Base-by-base conservation (phyloP, 1,140 invertebrate species). In the Phocides pigmalion region DNA sequence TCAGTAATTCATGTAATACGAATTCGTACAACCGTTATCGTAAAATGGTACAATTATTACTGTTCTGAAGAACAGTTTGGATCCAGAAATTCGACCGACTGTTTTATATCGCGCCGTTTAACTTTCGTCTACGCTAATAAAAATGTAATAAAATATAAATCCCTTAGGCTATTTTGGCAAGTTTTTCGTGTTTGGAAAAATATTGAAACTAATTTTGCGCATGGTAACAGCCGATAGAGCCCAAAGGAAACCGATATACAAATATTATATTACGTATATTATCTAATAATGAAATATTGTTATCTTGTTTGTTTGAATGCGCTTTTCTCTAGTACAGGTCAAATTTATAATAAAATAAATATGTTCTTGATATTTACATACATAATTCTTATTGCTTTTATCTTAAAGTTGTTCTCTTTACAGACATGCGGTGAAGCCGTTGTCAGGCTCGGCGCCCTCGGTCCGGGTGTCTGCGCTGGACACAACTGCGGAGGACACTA, bases 401-500 rank as follows among this genome's bases (percentile, higher is more conserved):
- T n/a, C n/a, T n/a, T n/a, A n/a, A n/a, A n/a, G n/a, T n/a, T n/a
- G n/a, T n/a, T 42, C 14, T 42, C 41, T 9, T 65, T 69, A 1
- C 74, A 90, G 87, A 73, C 81, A 82, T 70, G 80, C 71, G 35
- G 72, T 87, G 62, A 92, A 91, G 59, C 89, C 89, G 3, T 70
- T 90, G 42, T 92, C 89, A 42, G 88, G 88, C 47, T 91, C 90
- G n/a, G 85, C 82, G 62, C 86, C 86, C 56, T 89, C 88, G 53
- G 87, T 89, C 17, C 79, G 85, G 8, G 71, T 64, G n/a, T 58
- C 79, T 4, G 72, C 77, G 49, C 61, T 70, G 22, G 68, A 51
- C 62, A 14, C 74, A 22, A 73, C 68, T 11, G 74, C 72, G 1
- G 81, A 75, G 65, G 77, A 84, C 54, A 70, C 84, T 28, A 74